phyloP scores from a whole-genome alignment of 2,113 vertebrate species.

The Leptodactylus fuscus region DNA sequence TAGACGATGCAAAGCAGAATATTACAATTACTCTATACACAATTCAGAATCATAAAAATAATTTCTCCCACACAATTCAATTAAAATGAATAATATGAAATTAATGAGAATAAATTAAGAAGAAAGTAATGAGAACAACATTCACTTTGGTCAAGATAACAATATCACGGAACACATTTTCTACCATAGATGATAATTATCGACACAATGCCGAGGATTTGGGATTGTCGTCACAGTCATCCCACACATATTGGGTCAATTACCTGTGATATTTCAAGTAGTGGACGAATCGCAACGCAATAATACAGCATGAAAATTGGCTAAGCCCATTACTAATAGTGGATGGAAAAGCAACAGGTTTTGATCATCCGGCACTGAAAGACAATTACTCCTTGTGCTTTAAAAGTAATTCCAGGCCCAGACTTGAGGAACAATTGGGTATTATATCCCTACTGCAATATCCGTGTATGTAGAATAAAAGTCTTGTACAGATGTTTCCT shows the following conservation, averaged over 20 bases:
- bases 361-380: background rate
- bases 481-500: too few relatives aligned
- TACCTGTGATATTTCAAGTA: background rate
- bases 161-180: background rate
- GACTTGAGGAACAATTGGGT: background rate
- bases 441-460: background rate
- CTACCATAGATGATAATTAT: background rate
- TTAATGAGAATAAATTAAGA: background rate
- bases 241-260: background rate
- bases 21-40: too few relatives aligned
- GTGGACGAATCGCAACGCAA: background rate
- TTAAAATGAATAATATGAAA: background rate
- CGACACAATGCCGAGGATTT: background rate
- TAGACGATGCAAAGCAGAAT: too few relatives aligned
- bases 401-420: background rate
- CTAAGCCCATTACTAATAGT: background rate
- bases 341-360: background rate
- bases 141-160: background rate
- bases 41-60: too few relatives aligned
- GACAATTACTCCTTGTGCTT: background rate
- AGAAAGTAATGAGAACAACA: background rate
- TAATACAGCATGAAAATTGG: background rate
- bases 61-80: background rate
- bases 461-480: too few relatives aligned
- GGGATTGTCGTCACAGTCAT: background rate